Base-by-base conservation (phyloP, 2,113 vertebrate species). In the Podarcis cretensis region DNA sequence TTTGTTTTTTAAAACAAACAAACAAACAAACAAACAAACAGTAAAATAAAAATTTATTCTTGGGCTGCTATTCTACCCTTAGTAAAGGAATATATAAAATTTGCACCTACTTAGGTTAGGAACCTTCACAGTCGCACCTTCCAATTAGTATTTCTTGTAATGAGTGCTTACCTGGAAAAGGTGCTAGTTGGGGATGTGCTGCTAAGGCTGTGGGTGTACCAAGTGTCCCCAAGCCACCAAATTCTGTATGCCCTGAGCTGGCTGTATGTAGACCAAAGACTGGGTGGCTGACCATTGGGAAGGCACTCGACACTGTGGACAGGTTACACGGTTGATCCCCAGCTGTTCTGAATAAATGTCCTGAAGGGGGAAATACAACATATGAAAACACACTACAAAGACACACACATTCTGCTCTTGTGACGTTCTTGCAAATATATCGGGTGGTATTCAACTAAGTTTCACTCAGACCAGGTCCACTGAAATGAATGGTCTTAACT, bases 211-310 rank as follows among this genome's bases (percentile, higher is more conserved):
- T 97, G 89, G 98, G 97, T 96, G 98, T 95, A 94, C 97, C 97
- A 94, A 98, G 96, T 93, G 97, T 97, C 90, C 98, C 98, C 89
- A 98, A 96, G 91, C 98, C 97, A 96, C 98, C 98, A 89, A 98
- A 98, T 93, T 98, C 97, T 82, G 97, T 97, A 93, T 96, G 96
- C 88, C 97, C 96, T 95, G 97, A 96, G 95, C 95, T 96, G 92
- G 96, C 96, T 90, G 97, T 94, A 92, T 97, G 96, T 83, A 96
- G 96, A 87, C 97, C 96, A 91, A 98, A 98, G 95, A 98, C 97
- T 91, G 97, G 97, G 96, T 95, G 96, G 95, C 95, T 97, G 95
- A 98, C 94, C 94, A 97, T 91, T 93, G 97, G 97, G 94, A 98
- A 97, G 96, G 97, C 95, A 97, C 98, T 98, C 96, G 96, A 96